Evolutionary conservation across 92 coral and sea anemone genomes (phyloP).

Genomic region (Meandrina meandrites): DNA sequence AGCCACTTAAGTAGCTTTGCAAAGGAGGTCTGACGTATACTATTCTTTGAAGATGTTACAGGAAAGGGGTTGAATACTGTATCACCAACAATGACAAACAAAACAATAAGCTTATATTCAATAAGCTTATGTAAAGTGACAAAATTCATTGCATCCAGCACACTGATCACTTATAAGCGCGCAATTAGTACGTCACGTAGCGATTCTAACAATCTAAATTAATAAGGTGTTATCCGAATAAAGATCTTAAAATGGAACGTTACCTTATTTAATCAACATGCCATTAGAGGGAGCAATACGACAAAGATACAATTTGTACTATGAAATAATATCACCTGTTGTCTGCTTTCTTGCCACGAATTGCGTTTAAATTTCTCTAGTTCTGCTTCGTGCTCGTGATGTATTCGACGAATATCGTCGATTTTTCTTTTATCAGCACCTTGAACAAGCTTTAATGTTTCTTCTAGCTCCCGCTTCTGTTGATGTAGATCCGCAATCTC

Average conservation of each 20-base stretch:
- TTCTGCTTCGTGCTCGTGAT: conserved; percentile 89
- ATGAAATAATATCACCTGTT: conserved; percentile 66
- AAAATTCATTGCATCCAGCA: too few relatives aligned
- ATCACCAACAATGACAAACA: conserved; percentile 8
- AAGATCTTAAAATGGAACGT: not conserved
- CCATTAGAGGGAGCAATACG: not conserved
- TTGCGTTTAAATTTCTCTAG: conserved; percentile 89
- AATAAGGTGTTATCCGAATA: not conserved
- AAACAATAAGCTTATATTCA: not conserved
- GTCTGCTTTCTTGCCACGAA: conserved; percentile 98
- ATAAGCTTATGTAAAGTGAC: not conserved
- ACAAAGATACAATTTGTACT: not conserved
- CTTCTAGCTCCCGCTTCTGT: conserved; percentile 77
- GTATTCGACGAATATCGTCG: conserved; percentile 88
- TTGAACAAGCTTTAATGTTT: conserved; percentile 75
- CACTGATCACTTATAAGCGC: too few relatives aligned
- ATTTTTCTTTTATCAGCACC: conserved; percentile 94
- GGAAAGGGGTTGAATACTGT: not conserved
- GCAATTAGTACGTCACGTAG: not conserved
- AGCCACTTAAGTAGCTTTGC: not conserved
- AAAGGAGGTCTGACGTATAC: not conserved
- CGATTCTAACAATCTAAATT: too few relatives aligned
- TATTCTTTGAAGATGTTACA: not conserved
- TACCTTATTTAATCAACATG: not conserved
- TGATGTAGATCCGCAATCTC: conserved; percentile 78